Conservation (phyloP, 2,113 vertebrate species). For the Callipepla californica region DNA sequence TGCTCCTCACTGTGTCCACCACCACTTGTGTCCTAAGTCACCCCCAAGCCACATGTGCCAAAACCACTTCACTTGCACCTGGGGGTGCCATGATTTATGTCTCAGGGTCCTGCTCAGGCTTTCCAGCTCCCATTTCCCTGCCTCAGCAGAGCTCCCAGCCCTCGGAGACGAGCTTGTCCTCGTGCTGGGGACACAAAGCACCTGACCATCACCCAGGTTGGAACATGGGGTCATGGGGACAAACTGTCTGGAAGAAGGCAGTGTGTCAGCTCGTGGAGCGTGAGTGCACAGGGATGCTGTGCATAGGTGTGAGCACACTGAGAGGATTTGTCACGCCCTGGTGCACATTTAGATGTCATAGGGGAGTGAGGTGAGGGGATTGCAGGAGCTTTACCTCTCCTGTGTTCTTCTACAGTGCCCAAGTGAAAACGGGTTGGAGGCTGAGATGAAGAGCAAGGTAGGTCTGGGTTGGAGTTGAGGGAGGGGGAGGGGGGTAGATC, state of each 20-base stretch:
- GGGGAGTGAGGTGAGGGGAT: background rate
- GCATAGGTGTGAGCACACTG: accelerated
- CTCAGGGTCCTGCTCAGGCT: background rate
- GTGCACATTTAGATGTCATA: background rate
- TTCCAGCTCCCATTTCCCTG: constrained; percentile 47
- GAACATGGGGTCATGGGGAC: background rate
- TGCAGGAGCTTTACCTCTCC: background rate
- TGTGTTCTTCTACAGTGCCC: constrained; percentile 46
- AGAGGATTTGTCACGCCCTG: background rate
- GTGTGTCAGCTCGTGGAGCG: accelerated
- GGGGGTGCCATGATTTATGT: constrained; percentile 34
- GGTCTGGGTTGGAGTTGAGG: background rate
- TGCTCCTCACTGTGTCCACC: background rate
- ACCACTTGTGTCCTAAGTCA: background rate
- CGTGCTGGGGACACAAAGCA: background rate
- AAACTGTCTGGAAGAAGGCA: background rate
- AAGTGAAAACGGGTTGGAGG: background rate
- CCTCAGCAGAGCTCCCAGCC: constrained; percentile 21
- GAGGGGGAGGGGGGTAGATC: background rate
- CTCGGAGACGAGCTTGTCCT: background rate
- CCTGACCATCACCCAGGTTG: background rate
- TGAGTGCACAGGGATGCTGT: background rate
- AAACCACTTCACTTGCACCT: background rate
- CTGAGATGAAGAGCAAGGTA: constrained; percentile 28
- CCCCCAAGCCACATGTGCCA: background rate